Percentiles rank a stretch among this genome's conserved stretches.
phyloP scores from a whole-genome alignment of 2,888 invertebrate genomes.

The Epinotia nisella region DNA sequence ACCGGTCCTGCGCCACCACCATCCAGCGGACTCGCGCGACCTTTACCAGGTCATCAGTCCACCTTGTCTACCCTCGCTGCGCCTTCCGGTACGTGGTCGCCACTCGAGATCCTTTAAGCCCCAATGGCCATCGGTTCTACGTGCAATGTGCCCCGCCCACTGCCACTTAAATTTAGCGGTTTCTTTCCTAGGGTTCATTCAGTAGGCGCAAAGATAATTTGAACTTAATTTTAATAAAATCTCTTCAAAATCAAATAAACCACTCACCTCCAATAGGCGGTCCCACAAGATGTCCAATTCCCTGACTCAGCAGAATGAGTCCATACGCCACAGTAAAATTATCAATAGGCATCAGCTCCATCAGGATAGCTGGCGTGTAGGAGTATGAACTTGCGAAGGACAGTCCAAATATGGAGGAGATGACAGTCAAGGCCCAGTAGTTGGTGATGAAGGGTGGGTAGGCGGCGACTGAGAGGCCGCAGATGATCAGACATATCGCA shows the following conservation, averaged over 20 bases:
- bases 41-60: too few species aligned
- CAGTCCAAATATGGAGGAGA: conserved; percentile 91
- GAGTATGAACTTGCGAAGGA: conserved; percentile 96
- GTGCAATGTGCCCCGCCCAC: too few species aligned
- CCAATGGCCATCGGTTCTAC: too few species aligned
- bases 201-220: background rate
- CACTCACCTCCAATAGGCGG: conserved; percentile 94
- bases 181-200: too few species aligned
- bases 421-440: conserved; percentile 75
- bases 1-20: too few species aligned
- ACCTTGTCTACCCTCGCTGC: too few species aligned
- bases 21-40: too few species aligned
- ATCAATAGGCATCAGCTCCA: conserved; percentile 94
- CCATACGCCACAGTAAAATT: conserved; percentile 97
- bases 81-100: too few species aligned
- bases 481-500: conserved; percentile 89
- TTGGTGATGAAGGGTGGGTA: conserved; percentile 84
- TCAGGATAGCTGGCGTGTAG: conserved; percentile 94
- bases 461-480: conserved; percentile 85
- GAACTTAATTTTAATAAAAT: background rate
- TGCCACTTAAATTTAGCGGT: too few species aligned
- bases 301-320: conserved; percentile 93
- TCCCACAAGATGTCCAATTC: conserved; percentile 96
- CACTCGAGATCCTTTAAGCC: too few species aligned
- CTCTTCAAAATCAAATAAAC: background rate